These are phyloP conservation scores for Tragelaphus strepsiceros DNA, from an alignment of 2,113 vertebrate genomes.

Conservation along the genomic window DNA sequence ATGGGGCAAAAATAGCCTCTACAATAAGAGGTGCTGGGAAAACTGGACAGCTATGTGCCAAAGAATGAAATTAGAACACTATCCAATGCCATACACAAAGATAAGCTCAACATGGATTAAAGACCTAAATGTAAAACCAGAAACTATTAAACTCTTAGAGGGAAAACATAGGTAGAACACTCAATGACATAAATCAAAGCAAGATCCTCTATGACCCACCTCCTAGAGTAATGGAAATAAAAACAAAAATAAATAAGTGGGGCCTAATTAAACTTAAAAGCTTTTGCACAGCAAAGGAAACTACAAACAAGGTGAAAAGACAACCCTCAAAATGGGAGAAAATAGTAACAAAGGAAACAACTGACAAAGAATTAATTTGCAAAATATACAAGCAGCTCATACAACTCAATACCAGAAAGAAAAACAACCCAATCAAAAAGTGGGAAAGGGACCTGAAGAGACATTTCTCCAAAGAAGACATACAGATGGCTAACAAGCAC, in stretches of 20 bases:
- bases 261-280: not conserved
- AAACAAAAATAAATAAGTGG: not conserved
- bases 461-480: no score
- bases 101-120: not conserved
- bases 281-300: not conserved
- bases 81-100: not conserved
- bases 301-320: not conserved
- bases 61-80: not conserved
- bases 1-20: not conserved
- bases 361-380: no score
- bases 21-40: not conserved
- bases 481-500: no score
- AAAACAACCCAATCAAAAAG: no score
- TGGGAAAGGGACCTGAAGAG: no score
- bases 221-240: not conserved
- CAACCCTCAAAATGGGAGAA: not conserved
- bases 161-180: not conserved
- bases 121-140: not conserved
- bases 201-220: not conserved
- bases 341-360: no score
- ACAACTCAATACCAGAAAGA: no score
- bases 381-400: no score
- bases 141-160: not conserved
- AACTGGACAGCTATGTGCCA: not conserved
- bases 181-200: not conserved